phyloP scores from a whole-genome alignment of 2,888 invertebrate species.

The Hemicrepidius hirtus region DNA sequence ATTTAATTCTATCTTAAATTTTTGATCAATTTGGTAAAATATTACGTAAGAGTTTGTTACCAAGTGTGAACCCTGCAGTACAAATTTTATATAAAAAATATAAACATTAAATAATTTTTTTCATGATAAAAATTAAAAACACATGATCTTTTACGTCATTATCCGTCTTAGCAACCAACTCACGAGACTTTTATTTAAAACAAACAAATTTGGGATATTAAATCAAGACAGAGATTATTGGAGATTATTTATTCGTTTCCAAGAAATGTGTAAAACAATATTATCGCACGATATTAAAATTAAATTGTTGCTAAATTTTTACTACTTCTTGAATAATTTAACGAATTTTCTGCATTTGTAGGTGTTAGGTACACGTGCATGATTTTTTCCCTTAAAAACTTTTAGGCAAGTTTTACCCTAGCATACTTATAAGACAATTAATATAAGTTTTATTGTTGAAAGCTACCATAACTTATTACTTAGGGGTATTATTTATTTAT shows the following conservation, averaged over 20 bases:
- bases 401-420: no score
- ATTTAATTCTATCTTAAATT: no score
- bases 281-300: conserved; percentile 1
- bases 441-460: no score
- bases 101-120: conserved; percentile 18
- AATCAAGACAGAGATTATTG: conserved; percentile 1
- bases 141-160: neutral
- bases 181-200: neutral
- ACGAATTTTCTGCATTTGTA: no score
- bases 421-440: no score
- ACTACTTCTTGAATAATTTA: neutral
- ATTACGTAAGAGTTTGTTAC: conserved; percentile 12
- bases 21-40: no score
- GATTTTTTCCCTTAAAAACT: no score
- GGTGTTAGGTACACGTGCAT: no score
- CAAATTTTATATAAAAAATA: conserved; percentile 1
- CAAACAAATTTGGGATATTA: neutral
- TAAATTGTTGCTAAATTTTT: neutral
- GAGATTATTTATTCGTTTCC: neutral
- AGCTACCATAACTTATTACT: no score
- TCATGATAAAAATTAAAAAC: conserved; percentile 1
- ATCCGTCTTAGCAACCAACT: conserved; percentile 4
- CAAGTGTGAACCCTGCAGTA: neutral
- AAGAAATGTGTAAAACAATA: conserved; percentile 9
- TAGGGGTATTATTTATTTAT: no score